These are phyloP conservation scores for Oncorhynchus mykiss DNA, from an alignment of 2,113 vertebrate species.

Conservation along the genomic window DNA sequence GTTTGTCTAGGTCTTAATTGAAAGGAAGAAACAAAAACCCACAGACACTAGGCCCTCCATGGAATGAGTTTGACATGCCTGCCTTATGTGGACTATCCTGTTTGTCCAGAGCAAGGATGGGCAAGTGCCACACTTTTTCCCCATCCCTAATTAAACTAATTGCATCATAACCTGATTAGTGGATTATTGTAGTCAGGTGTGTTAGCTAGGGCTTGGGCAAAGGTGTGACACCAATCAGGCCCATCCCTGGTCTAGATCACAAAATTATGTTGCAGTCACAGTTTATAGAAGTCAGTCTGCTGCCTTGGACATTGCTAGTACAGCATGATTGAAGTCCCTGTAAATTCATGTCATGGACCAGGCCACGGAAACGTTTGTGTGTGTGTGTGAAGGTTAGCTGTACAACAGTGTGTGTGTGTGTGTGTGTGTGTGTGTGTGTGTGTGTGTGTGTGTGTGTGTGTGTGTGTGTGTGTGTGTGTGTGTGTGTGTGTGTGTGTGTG, in stretches of 20 bases:
- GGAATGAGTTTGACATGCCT: no score
- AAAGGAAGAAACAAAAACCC: no score
- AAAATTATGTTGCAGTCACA: conserved; percentile 14
- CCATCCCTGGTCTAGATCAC: not conserved
- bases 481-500: not conserved
- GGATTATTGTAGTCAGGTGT: no score
- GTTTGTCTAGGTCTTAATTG: no score
- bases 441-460: not conserved
- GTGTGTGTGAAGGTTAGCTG: not conserved
- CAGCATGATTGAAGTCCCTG: not conserved
- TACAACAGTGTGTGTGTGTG: not conserved
- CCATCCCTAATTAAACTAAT: no score
- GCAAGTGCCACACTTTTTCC: no score
- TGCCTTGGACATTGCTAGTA: not conserved
- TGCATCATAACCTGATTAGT: no score
- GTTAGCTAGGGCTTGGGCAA: no score
- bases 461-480: not conserved
- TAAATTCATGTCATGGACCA: not conserved
- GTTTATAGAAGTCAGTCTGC: conserved; percentile 46
- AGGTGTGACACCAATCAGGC: no score
- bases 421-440: not conserved
- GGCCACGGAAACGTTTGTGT: not conserved
- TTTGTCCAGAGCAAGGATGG: conserved; percentile 26
- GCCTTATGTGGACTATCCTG: conserved; percentile 32
- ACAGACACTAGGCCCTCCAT: no score